Percentiles rank a stretch among this genome's conserved stretches.
phyloP scores from a whole-genome alignment of 2,797 vertebrate genomes.

The Phrynocephalus forsythii region DNA sequence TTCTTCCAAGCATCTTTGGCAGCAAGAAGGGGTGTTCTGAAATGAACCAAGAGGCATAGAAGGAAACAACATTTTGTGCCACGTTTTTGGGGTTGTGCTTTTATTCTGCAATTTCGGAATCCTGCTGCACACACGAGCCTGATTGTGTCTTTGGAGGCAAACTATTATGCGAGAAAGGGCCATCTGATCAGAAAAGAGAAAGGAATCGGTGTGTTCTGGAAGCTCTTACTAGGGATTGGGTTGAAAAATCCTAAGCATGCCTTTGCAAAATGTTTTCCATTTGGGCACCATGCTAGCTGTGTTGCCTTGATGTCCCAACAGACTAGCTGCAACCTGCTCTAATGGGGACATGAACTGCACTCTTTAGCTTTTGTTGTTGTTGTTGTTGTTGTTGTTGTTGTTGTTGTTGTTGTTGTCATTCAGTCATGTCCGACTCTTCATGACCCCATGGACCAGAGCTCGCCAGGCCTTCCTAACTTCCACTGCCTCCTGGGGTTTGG shows the following conservation, averaged over 20 bases:
- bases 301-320: neutral
- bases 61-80: neutral
- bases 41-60: neutral
- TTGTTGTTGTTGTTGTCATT: too few relatives aligned
- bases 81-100: neutral
- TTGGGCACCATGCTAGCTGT: neutral
- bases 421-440: too few relatives aligned
- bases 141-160: neutral
- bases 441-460: too few relatives aligned
- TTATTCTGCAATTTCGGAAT: neutral
- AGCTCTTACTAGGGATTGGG: neutral
- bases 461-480: too few relatives aligned
- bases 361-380: neutral
- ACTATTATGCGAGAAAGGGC: neutral
- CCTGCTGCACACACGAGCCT: neutral
- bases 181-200: neutral
- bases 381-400: too few relatives aligned
- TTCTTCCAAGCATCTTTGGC: neutral
- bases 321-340: neutral
- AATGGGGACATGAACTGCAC: neutral
- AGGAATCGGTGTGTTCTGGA: neutral
- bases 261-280: neutral
- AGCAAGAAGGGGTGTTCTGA: too few relatives aligned
- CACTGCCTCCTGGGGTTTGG: too few relatives aligned
- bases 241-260: neutral